phyloP scores from a whole-genome alignment of 2,888 invertebrate genomes.

The Pachymerium ferrugineum region DNA sequence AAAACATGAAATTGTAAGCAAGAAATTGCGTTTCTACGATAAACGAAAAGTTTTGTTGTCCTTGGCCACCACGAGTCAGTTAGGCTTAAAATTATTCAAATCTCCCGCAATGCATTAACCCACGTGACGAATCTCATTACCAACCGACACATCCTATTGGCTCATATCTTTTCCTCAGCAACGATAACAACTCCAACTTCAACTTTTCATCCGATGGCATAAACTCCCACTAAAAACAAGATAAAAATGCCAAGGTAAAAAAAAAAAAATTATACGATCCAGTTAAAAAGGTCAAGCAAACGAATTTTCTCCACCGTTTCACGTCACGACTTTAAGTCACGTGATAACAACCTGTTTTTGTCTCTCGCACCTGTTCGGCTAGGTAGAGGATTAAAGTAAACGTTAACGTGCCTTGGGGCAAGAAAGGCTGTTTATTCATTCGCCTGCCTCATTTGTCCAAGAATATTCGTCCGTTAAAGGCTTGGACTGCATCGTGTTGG shows the following conservation, averaged over 20 bases:
- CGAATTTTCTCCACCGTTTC: constrained; percentile 1
- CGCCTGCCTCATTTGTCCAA: constrained; percentile 12
- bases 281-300: constrained; percentile 19
- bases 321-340: constrained; percentile 11
- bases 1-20: no score
- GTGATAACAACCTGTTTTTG: constrained; percentile 13
- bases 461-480: not conserved
- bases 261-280: not conserved
- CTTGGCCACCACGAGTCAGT: no score
- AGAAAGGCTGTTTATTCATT: constrained; percentile 9
- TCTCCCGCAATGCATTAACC: no score
- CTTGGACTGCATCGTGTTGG: not conserved
- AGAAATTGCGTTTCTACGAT: no score
- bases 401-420: not conserved
- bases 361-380: constrained; percentile 1
- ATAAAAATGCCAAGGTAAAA: not conserved
- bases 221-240: no score
- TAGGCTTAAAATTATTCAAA: no score
- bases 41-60: no score
- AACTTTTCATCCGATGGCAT: no score
- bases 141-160: no score
- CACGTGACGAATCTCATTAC: no score
- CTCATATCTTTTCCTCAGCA: not conserved
- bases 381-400: not conserved
- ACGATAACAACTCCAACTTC: not conserved